phyloP scores from a whole-genome alignment of 2,888 invertebrate genomes.

The Drosophila peninsularis region DNA sequence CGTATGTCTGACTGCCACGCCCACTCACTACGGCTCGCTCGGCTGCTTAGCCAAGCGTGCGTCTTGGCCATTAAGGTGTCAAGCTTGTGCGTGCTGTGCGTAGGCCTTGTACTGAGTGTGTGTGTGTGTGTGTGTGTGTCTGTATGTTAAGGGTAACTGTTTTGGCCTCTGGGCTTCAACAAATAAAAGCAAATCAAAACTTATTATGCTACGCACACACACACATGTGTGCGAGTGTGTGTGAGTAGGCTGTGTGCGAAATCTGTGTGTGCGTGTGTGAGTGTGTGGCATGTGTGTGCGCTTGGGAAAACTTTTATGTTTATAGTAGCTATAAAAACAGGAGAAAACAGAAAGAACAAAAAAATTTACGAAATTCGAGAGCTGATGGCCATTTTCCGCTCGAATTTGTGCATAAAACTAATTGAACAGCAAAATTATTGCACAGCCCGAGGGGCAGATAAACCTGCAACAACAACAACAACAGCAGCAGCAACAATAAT shows the following conservation, averaged over 20 bases:
- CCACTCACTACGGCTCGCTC: background rate
- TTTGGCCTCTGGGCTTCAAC: constrained; percentile 57
- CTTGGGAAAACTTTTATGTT: constrained; percentile 74
- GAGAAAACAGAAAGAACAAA: constrained; percentile 28
- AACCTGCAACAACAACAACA: constrained; percentile 33
- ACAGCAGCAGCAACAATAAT: constrained; percentile 6
- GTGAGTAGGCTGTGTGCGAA: constrained; percentile 14
- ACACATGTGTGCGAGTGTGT: constrained; percentile 39
- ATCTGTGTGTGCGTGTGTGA: constrained; percentile 44
- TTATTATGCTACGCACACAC: constrained; percentile 73
- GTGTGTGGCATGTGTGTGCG: constrained; percentile 16
- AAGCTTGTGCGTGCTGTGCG: constrained; percentile 34
- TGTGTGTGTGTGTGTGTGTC: constrained; percentile 18
- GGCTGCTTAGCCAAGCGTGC: constrained; percentile 50
- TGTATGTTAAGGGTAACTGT: constrained; percentile 42
- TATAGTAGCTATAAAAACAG: constrained; percentile 67
- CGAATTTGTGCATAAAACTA: constrained; percentile 65
- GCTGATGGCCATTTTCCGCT: constrained; percentile 59
- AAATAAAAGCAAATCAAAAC: constrained; percentile 79
- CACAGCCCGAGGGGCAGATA: constrained; percentile 60
- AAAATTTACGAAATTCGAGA: constrained; percentile 20
- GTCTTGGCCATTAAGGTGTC: constrained; percentile 74
- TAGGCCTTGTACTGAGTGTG: constrained; percentile 13
- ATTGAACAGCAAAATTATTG: constrained; percentile 76
- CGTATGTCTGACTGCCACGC: constrained; percentile 12